Conservation (phyloP, 2,888 invertebrate genomes). For the Sarcophaga caerulescens region DNA sequence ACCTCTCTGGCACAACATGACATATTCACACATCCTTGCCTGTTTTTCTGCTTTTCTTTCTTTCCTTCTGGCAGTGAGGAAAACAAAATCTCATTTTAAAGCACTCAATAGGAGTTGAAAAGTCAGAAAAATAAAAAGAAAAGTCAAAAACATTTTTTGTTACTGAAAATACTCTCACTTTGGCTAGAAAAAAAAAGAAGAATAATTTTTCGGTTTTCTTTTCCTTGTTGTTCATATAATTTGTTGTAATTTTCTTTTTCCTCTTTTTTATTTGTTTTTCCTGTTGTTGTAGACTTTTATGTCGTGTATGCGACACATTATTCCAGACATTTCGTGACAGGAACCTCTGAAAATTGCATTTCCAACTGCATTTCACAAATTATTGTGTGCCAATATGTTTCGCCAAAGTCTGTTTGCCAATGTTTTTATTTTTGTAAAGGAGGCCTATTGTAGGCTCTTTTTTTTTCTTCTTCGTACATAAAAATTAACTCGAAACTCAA, state of each 20-base stretch:
- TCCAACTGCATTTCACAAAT: constrained; percentile 61
- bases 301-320: constrained; percentile 68
- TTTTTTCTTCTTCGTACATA: neutral
- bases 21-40: constrained; percentile 37
- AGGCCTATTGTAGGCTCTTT: neutral
- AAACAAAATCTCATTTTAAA: constrained; percentile 57
- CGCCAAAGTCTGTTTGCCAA: neutral
- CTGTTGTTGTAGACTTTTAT: constrained; percentile 51
- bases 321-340: constrained; percentile 69
- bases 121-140: neutral
- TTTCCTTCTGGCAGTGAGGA: constrained; percentile 38
- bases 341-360: constrained; percentile 68
- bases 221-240: neutral
- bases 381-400: constrained; percentile 18
- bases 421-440: constrained; percentile 1
- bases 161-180: constrained; percentile 61
- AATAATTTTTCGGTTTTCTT: constrained; percentile 3
- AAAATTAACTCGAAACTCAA: neutral
- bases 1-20: constrained; percentile 32
- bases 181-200: neutral
- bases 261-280: neutral
- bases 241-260: constrained; percentile 32
- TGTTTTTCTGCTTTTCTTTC: neutral
- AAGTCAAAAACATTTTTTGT: constrained; percentile 32
- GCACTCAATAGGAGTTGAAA: constrained; percentile 28